Evolutionary conservation across 2,113 vertebrate genomes (phyloP), one percentile per base, ranked within the genome.

Genomic region (Thoracochromis brauschi): DNA sequence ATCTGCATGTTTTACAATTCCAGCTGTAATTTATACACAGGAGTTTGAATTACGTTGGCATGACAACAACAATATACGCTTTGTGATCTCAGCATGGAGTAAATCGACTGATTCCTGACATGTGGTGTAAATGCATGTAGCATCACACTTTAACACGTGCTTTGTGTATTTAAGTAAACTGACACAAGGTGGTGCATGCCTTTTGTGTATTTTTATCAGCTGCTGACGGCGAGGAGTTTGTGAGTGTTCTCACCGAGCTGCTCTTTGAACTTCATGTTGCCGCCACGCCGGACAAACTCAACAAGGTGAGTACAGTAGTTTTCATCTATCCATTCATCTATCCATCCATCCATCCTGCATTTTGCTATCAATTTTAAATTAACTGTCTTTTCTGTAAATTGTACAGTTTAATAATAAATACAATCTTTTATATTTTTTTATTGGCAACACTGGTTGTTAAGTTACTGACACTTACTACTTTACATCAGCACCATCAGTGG

Each of bases 211-310:
- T 73, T 54, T 55, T 84, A 42, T 35, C 94, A 96, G 97, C 93
- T 83, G 96, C 97, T 49, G 96, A 96, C 29, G 96, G 96, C n/a
- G 97, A 97, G 91, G 98, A 98, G 95, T 99, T 99, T 96, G 95
- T 97, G 54, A 97, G 97, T 73, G 95, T 97, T 94, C 96, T 99
- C 21, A 99, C 98, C 0, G 98, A 99, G 91, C 96, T 99, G 87
- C 96, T 99, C 12, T 99, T 99, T 95, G 98, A 99, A 92, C 95
- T 99, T 81, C 98, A 99, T 4, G 95, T 99, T n/a, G 98, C 98
- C 21, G 98, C 98, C 65, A 99, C 98, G 1, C 98, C 98, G 80
- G 98, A 99, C 96, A 99, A 98, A 91, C 97, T 99, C 63, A 99
- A 98, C 93, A 99, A 99, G 98, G 98, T 99, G 58, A n/a, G n/a